These are phyloP conservation scores for Marronus borbonicus DNA, from an alignment of 2,888 invertebrate genomes.

Conservation along the genomic window DNA sequence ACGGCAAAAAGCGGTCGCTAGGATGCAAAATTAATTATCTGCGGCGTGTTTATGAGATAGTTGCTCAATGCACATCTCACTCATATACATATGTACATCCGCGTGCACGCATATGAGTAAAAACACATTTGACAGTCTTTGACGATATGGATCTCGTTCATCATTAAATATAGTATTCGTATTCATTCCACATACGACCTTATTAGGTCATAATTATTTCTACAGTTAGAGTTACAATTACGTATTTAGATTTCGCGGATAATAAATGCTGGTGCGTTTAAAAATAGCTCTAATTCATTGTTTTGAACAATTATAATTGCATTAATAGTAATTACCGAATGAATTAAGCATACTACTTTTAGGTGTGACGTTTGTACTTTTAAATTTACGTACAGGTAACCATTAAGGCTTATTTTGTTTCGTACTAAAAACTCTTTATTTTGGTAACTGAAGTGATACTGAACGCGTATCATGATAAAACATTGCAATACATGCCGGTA, in stretches of 20 bases:
- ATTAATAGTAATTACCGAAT: constrained; percentile 17
- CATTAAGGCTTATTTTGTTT: no score
- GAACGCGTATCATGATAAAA: no score
- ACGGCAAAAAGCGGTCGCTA: neutral
- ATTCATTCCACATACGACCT: neutral
- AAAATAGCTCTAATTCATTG: constrained; percentile 19
- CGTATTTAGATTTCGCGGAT: neutral
- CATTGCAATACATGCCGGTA: no score
- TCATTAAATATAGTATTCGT: constrained; percentile 28
- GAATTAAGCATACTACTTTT: constrained; percentile 18
- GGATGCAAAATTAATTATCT: constrained; percentile 39
- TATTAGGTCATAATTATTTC: constrained; percentile 46
- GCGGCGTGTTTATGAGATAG: constrained; percentile 15
- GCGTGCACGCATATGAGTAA: neutral
- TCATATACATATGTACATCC: neutral
- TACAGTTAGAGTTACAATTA: constrained; percentile 1
- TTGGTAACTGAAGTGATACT: no score
- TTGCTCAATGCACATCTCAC: constrained; percentile 25
- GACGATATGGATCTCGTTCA: constrained; percentile 1
- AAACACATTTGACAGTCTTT: constrained; percentile 24
- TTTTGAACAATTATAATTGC: constrained; percentile 10
- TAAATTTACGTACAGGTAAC: no score
- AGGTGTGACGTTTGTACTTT: neutral
- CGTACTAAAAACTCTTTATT: no score
- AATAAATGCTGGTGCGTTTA: neutral